phyloP scores from a whole-genome alignment of 2,113 vertebrate genomes.

The Lucifuga dentata region DNA sequence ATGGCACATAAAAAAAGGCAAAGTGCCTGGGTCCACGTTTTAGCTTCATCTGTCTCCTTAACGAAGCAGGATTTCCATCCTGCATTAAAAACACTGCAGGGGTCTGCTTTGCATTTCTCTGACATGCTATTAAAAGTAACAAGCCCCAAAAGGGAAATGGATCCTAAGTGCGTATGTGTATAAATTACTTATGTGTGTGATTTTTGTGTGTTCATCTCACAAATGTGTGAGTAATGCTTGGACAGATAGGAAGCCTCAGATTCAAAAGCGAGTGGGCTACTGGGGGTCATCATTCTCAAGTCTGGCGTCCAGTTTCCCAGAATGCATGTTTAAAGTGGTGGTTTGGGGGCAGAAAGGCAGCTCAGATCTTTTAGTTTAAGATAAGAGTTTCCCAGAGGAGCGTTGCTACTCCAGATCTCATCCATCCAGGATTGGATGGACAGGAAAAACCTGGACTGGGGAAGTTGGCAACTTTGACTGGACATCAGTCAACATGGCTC shows the following conservation, averaged over 20 bases:
- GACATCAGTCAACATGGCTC: slow-evolving; percentile 43
- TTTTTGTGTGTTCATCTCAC: slow-evolving; percentile 1
- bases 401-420: slow-evolving; percentile 1
- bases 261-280: slow-evolving; percentile 19
- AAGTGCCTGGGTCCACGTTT: slow-evolving; percentile 49
- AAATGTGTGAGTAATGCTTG: slow-evolving; percentile 3
- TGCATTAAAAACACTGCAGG: slow-evolving; percentile 30
- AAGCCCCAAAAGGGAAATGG: not conserved
- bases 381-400: slow-evolving; percentile 63
- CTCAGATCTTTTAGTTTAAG: slow-evolving; percentile 51
- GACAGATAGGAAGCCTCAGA: slow-evolving; percentile 8
- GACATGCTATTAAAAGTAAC: slow-evolving; percentile 24
- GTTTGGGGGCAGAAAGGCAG: slow-evolving; percentile 32
- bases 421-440: slow-evolving; percentile 47
- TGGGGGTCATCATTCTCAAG: slow-evolving; percentile 37
- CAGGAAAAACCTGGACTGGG: slow-evolving; percentile 43
- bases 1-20: slow-evolving; percentile 40
- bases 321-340: slow-evolving; percentile 51
- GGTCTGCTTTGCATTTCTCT: slow-evolving; percentile 34
- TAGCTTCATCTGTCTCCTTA: slow-evolving; percentile 48
- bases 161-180: not conserved
- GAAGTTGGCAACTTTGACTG: slow-evolving; percentile 39
- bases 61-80: slow-evolving; percentile 32
- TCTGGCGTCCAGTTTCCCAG: slow-evolving; percentile 56
- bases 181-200: not conserved